These are phyloP conservation scores for Ormyrus rosae DNA, from an alignment of 2,888 invertebrate genomes.

Conservation along the genomic window DNA sequence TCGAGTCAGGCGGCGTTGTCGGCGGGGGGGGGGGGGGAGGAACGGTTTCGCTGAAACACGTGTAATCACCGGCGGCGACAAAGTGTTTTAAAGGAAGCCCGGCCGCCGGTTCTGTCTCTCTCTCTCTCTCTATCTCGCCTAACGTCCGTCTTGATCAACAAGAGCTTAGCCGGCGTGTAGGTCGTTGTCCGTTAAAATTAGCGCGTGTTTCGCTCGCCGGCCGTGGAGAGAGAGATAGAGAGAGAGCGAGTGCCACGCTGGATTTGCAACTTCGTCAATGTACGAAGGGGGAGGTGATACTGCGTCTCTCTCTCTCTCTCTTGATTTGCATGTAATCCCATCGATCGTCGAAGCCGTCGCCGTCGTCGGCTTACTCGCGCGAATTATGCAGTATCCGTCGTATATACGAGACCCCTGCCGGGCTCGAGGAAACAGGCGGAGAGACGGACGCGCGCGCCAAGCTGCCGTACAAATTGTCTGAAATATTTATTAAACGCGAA, in stretches of 20 bases:
- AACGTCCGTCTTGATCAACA: slow-evolving; percentile 49
- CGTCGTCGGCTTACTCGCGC: slow-evolving; percentile 44
- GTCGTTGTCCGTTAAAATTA: slow-evolving; percentile 53
- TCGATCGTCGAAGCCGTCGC: slow-evolving; percentile 57
- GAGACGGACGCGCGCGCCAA: not conserved
- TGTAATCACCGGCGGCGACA: slow-evolving; percentile 40
- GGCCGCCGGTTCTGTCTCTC: not conserved
- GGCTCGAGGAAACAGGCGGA: slow-evolving; percentile 15
- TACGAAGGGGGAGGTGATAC: not conserved
- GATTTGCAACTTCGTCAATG: slow-evolving; percentile 43
- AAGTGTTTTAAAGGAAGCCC: slow-evolving; percentile 49
- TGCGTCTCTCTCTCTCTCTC: slow-evolving; percentile 18
- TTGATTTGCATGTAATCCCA: slow-evolving; percentile 59
- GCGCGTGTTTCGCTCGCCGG: slow-evolving; percentile 32
- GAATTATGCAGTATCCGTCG: slow-evolving; percentile 55
- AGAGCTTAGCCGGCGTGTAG: slow-evolving; percentile 44
- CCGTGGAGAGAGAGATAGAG: too few relatives aligned
- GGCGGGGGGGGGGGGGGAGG: not conserved
- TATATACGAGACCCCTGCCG: not conserved
- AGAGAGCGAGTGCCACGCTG: not conserved
- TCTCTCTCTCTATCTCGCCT: not conserved
- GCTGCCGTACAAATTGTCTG: too few relatives aligned
- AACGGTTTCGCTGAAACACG: slow-evolving; percentile 38
- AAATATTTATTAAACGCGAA: too few relatives aligned
- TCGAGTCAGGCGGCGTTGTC: not conserved